Conservation (phyloP, 2,888 invertebrate species). For the Timema podura region DNA sequence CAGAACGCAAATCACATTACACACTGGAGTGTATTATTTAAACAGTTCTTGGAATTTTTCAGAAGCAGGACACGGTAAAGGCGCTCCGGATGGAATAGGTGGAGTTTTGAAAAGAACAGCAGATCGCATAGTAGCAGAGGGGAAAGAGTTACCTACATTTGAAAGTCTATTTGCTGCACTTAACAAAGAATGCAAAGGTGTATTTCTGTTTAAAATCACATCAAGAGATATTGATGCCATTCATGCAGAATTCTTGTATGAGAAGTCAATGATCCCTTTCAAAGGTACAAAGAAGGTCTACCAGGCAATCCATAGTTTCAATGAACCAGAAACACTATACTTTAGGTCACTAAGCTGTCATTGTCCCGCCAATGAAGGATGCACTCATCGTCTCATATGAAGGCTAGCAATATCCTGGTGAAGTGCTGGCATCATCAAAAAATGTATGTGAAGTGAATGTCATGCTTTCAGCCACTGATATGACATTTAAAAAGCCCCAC, state of each 20-base stretch:
- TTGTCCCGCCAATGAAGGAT: not conserved
- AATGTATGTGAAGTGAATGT: constrained; percentile 2
- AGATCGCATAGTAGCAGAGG: too few species aligned
- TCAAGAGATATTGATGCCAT: too few species aligned
- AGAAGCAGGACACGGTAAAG: not conserved
- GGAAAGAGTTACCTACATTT: too few species aligned
- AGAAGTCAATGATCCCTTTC: too few species aligned
- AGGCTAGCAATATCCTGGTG: not conserved
- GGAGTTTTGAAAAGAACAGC: constrained; percentile 13
- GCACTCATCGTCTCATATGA: constrained; percentile 1
- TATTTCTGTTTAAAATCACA: too few species aligned
- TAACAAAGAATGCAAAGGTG: too few species aligned
- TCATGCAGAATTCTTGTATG: too few species aligned
- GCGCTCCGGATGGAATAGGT: constrained; percentile 4
- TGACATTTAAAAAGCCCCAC: not conserved
- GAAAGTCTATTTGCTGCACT: too few species aligned
- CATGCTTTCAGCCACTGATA: not conserved
- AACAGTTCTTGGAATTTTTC: not conserved
- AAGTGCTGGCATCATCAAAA: not conserved
- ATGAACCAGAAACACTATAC: too few species aligned
- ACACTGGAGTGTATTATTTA: constrained; percentile 32
- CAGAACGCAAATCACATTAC: constrained; percentile 35
- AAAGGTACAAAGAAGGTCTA: too few species aligned
- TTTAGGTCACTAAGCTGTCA: too few species aligned
- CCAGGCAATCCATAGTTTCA: too few species aligned